These are phyloP conservation scores for Ramphastos sulfuratus DNA, from an alignment of 2,113 vertebrate species.

Conservation along the genomic window DNA sequence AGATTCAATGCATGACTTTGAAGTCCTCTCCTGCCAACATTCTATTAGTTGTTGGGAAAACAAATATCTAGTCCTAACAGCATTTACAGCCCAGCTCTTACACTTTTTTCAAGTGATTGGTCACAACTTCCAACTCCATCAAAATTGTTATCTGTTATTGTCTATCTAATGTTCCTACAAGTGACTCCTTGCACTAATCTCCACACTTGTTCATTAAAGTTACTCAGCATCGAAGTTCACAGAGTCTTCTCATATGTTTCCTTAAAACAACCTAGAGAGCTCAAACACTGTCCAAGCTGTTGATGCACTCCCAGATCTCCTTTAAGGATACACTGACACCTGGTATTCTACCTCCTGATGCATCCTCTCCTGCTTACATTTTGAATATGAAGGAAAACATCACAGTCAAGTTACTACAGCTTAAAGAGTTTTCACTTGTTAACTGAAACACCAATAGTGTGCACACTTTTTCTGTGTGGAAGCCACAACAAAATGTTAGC, in stretches of 20 bases:
- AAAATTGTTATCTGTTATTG: neutral
- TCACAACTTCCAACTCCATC: neutral
- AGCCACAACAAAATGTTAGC: neutral
- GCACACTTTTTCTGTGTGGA: neutral
- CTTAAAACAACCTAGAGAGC: neutral
- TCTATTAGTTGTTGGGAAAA: neutral
- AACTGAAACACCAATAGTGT: neutral
- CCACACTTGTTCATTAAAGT: neutral
- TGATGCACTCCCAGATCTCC: neutral
- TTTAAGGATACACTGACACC: neutral
- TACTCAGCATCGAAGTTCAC: neutral
- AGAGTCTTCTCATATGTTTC: neutral
- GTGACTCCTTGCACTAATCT: neutral
- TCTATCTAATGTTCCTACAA: neutral
- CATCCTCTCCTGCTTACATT: neutral
- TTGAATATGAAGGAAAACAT: neutral
- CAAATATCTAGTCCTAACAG: neutral
- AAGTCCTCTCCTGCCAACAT: neutral
- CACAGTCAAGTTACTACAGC: neutral
- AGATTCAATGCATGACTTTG: accelerated
- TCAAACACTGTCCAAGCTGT: neutral
- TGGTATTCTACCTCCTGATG: neutral
- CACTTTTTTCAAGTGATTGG: neutral
- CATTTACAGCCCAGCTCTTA: neutral
- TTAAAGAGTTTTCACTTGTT: neutral